Evolutionary conservation across 2,113 vertebrate species (phyloP), one percentile per base, ranked within the genome.

Genomic region (Hiodon tergisus): DNA sequence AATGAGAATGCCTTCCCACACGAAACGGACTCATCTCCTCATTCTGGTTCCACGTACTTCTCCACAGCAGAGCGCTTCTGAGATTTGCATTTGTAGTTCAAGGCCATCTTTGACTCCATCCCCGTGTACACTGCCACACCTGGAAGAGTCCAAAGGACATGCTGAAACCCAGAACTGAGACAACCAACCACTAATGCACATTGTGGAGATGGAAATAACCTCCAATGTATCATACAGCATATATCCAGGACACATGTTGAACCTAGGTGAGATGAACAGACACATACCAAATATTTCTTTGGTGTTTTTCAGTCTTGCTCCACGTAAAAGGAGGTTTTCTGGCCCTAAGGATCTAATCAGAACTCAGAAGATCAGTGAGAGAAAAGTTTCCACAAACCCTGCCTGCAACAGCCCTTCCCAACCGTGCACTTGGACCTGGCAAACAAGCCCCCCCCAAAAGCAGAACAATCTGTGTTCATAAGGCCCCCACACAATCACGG

Each of bases 61-160:
- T 99, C 97, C 78, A 99, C 97, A 69, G 95, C 95, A 78, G 97
- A 99, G 79, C 97, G 94, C 83, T 99, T 99, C 89, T 99, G 97
- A 77, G 97, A 99, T 88, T 99, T 99, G 92, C 96, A 96, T 86
- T 98, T 98, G 76, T 99, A 99, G 93, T 99, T 99, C 84, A 99
- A 92, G 61, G 96, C 96, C 96, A 99, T 99, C 86, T 99, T 99
- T 78, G 97, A 95, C 87, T 99, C 97, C 97, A 99, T 99, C 80
- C 97, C 97, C 0, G 97, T 99, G 83, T 99, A 98, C 69, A 99
- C 89, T 4, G 97, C 97, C 82, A 98, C 95, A 86, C 95, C 97
- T 99, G 86, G 55, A 87, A 88, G 53, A 70, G n/a, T 3, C 59
- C 31, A 31, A 31, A 31, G 31, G 31, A 31, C 31, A 31, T 31